Evolutionary conservation across 2,888 invertebrate species (phyloP), one percentile per base, ranked within the genome.

Genomic region (Plebejus anna): DNA sequence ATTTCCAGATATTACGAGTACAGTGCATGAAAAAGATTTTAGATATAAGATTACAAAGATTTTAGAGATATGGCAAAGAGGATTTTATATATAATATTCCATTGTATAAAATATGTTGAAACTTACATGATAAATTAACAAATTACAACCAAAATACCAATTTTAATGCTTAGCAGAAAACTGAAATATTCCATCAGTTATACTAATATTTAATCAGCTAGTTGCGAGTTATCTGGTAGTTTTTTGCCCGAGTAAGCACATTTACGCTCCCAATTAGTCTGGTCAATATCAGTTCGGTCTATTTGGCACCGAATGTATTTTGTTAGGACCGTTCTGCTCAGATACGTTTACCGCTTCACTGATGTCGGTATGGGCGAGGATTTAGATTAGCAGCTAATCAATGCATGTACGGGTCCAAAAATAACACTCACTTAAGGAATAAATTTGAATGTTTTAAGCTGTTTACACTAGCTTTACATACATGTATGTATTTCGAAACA

Each of bases 241-340:
- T 66, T 66, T 66, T 66, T 66, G 66, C 32, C 4, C 66, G 36
- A 36, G 66, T 66, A 66, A 66, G 66, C 66, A 66, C 66, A 36
- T 66, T 66, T 16, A 66, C 32, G 32, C 22, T 42, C 47, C 47
- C 72, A 72, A 72, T 47, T 47, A 76, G 76, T 78, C 78, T 76
- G 75, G 77, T 59, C 79, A 77, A 77, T 72, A 77, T 75, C 70
- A 71, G 72, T 76, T 72, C 75, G 79, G 80, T 79, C 80, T 76
- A 82, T 83, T 80, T 77, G 79, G 80, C 81, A 80, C 77, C 78
- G 78, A 77, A 85, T 87, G 84, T 92, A 90, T 92, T 92, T 89
- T 92, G 90, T 91, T 92, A 91, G 92, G 91, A 90, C 87, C 83
- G 84, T 84, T 87, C 84, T 71, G 72, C 72, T 47, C 51, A 32